Evolutionary conservation across 2,888 invertebrate genomes (phyloP), one percentile per base, ranked within the genome.

Genomic region (Ornithoptera alexandrae): DNA sequence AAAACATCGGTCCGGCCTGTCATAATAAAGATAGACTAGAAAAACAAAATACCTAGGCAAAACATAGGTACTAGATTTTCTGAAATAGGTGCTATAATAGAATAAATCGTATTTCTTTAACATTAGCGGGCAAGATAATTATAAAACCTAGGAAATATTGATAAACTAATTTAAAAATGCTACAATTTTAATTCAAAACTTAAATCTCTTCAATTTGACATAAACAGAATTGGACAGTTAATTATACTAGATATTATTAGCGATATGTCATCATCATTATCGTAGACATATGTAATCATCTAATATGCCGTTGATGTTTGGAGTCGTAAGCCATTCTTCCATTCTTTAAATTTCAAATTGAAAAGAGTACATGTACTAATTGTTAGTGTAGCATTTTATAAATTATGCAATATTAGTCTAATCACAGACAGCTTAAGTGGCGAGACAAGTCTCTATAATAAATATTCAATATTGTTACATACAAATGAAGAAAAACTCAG

Each of bases 401-500:
- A 24, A 24, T 5, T 24, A 30, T 67, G 50, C 53, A 59, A 36
- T 22, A 57, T 79, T 82, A 82, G 81, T 76, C 77, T 80, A 85
- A 90, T 90, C 89, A 90, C 89, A 90, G 88, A 84, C 84, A 85
- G 82, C 79, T 79, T 77, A 77, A 75, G 79, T 81, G 89, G 89
- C 89, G 90, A 90, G 87, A 84, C 78, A 69, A 59, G 74, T 66
- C 70, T 68, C 67, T 74, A 42, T 24, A 22, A 62, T 53, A 22
- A 46, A 63, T n/a, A 63, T 24, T 24, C 22, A 50, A n/a, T 30
- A 1, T 60, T n/a, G 15, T 60, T 18, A 17, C 24, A 63, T 24
- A 74, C 68, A 71, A 67, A 71, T 81, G 82, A 83, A 85, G 82
- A 84, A 79, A 79, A 79, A 81, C 80, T 75, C 60, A 7, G 67